Evolutionary conservation across 2,113 vertebrate species (phyloP), one percentile per base, ranked within the genome.

Genomic region (Platanista minor): DNA sequence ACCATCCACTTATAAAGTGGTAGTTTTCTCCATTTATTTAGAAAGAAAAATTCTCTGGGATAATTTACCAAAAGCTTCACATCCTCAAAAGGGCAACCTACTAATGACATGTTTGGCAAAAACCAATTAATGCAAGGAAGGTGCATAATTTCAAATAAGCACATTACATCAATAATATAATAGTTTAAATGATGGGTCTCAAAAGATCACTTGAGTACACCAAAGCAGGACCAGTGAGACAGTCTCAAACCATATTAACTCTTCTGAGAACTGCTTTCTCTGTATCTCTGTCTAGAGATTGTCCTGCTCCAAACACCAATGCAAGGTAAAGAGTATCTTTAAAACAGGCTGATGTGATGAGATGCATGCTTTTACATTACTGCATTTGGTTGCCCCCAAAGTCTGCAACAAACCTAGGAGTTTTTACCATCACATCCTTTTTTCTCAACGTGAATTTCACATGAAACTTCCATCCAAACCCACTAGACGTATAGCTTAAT

Each of bases 151-250:
- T 2, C 7, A 33, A 49, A 3, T 88, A 67, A 87, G 39, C 77
- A 61, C 29, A 18, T 66, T 36, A 61, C 31, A 57, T 43, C 31
- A 33, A 78, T 52, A 80, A 81, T 11, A 23, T 5, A 49, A n/a
- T 20, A 61, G 11, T 36, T 90, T 9, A 84, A 41, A 81, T 64
- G 75, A 96, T 27, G 75, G 66, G 61, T 87, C 97, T 95, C 57
- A 80, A 97, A 90, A 57, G 93, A 41, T 98, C 98, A 97, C 98
- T 96, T 92, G 98, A 97, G 98, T 97, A 97, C 96, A 94, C 97
- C 96, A 98, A 97, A 97, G 95, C 96, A 98, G 98, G 97, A 0
- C 2, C 54, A 91, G 96, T 89, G 36, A 94, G 3, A 90, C 39
- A 66, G 43, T 29, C 33, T 1, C 46, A 11, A 67, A 1, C 25